Evolutionary conservation across 2,797 vertebrate genomes (phyloP).

Genomic region (Choloepus didactylus): DNA sequence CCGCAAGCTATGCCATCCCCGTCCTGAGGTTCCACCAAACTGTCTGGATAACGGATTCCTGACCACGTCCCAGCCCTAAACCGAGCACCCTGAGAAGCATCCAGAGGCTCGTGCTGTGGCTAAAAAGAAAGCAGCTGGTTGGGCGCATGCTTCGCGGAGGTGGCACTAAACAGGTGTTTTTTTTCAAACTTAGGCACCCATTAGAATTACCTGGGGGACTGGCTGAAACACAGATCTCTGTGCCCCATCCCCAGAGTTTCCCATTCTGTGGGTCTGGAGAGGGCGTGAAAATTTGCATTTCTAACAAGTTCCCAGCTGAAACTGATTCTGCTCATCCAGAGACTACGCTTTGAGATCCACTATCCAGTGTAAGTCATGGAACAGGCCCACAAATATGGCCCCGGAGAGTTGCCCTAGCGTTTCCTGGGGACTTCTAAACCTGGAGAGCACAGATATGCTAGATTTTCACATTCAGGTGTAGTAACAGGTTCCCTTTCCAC

Average conservation of each 20-base stretch:
- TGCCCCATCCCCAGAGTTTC: not conserved
- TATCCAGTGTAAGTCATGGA: not conserved
- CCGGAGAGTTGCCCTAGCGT: not conserved
- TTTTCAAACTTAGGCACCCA: not conserved
- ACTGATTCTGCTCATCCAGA: not conserved
- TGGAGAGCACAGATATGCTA: not conserved
- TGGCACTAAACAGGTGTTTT: not conserved
- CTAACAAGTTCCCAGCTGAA: not conserved
- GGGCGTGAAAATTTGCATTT: not conserved
- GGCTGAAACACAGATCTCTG: not conserved
- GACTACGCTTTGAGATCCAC: not conserved
- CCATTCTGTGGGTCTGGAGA: not conserved
- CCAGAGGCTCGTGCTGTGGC: not conserved
- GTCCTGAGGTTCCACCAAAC: not conserved
- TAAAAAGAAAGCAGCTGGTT: constrained; percentile 43
- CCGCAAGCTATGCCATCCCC: not conserved
- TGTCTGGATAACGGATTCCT: not conserved
- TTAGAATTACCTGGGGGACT: not conserved
- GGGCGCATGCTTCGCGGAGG: not conserved
- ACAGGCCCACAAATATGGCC: not conserved
- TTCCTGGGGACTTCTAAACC: not conserved
- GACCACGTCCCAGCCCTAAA: not conserved
- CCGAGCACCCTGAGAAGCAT: rapidly evolving
- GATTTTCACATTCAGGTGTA: not conserved
- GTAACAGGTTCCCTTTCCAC: not conserved